Percentiles rank a stretch among this genome's conserved stretches.
Conservation (phyloP, 2,888 invertebrate genomes). For the Eumacrocentrus americanus region DNA sequence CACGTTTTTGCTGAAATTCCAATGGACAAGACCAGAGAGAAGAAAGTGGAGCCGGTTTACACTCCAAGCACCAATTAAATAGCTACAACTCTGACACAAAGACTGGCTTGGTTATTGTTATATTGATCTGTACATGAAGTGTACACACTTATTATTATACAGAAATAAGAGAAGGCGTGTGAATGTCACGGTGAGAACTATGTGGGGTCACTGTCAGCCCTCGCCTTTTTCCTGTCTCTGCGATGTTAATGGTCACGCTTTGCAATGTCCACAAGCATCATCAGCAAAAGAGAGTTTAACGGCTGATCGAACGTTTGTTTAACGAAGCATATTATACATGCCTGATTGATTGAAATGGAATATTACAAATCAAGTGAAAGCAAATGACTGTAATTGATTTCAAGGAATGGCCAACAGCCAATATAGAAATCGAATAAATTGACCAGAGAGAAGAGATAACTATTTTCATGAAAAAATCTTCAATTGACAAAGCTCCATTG, state of each 20-base stretch:
- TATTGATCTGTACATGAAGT: slow-evolving; percentile 43
- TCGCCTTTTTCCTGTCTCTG: slow-evolving; percentile 17
- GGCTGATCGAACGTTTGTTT: slow-evolving; percentile 42
- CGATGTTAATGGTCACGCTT: slow-evolving; percentile 31
- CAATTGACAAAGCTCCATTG: no score
- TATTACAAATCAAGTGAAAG: background rate
- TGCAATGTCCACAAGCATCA: slow-evolving; percentile 7
- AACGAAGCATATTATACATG: background rate
- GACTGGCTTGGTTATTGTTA: slow-evolving; percentile 44
- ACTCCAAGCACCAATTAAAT: background rate
- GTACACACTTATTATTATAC: slow-evolving; percentile 45
- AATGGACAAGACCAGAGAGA: background rate
- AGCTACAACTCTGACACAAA: background rate
- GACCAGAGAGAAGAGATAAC: no score
- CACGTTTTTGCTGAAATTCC: slow-evolving; percentile 12
- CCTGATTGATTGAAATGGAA: background rate
- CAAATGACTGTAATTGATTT: no score
- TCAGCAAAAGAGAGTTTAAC: slow-evolving; percentile 48
- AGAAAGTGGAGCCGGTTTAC: slow-evolving; percentile 13
- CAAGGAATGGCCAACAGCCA: no score
- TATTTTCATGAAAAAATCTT: no score
- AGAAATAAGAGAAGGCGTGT: slow-evolving; percentile 31
- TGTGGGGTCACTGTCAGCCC: slow-evolving; percentile 42
- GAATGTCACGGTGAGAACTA: slow-evolving; percentile 17
- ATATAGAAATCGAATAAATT: no score